Conservation (phyloP, 1,140 invertebrate genomes). For the Penaeus japonicus region DNA sequence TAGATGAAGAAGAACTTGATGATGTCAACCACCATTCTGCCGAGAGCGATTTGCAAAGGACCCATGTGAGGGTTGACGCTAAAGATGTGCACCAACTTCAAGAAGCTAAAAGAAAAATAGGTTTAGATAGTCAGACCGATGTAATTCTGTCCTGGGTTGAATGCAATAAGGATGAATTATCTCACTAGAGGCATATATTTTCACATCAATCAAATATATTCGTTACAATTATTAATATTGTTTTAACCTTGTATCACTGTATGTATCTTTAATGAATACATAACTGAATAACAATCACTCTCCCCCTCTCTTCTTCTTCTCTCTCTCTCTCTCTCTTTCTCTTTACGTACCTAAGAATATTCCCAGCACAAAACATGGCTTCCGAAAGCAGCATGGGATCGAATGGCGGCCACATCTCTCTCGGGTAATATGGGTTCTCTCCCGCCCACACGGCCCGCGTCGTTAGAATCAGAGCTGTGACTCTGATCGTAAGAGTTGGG, state of each 20-base stretch:
- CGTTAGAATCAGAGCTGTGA: slow-evolving; percentile 55
- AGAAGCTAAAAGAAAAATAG: slow-evolving; percentile 70
- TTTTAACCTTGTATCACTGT: too few relatives aligned
- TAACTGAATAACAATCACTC: neutral
- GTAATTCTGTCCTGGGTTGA: too few relatives aligned
- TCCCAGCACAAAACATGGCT: slow-evolving; percentile 91
- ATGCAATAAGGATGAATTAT: too few relatives aligned
- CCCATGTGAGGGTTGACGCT: slow-evolving; percentile 94
- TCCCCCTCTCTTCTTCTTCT: too few relatives aligned
- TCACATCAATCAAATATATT: too few relatives aligned
- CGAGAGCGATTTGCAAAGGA: slow-evolving; percentile 86
- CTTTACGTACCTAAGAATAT: slow-evolving; percentile 82
- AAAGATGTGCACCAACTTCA: slow-evolving; percentile 95
- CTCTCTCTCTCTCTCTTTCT: too few relatives aligned
- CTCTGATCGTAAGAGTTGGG: neutral
- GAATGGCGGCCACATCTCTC: slow-evolving; percentile 90
- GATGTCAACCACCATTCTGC: slow-evolving; percentile 92
- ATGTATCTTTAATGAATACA: too few relatives aligned
- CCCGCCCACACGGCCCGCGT: slow-evolving; percentile 77
- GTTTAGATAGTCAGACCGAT: too few relatives aligned
- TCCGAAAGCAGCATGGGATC: slow-evolving; percentile 94
- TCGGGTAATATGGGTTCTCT: slow-evolving; percentile 80
- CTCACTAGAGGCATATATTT: too few relatives aligned
- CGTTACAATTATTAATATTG: too few relatives aligned
- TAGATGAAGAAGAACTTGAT: slow-evolving; percentile 95